Conservation (phyloP, 2,113 vertebrate genomes). For the Eidolon helvum region DNA sequence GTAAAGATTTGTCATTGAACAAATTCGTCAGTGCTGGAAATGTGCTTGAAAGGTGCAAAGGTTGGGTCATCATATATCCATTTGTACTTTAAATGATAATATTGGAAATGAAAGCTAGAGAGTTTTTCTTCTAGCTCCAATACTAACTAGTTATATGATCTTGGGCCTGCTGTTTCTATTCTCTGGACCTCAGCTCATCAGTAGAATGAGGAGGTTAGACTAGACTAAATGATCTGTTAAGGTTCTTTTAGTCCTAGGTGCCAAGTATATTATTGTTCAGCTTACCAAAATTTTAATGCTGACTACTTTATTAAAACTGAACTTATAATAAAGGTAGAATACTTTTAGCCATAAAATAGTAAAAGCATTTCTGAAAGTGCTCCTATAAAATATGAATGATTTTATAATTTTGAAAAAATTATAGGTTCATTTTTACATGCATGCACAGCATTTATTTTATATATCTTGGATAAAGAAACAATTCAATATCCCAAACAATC, state of each 20-base stretch:
- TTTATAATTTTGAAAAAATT: constrained; percentile 52
- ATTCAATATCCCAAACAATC: constrained; percentile 26
- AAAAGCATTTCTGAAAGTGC: constrained; percentile 22
- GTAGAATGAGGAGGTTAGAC: not conserved
- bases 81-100: constrained; percentile 34
- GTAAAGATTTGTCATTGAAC: not conserved
- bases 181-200: not conserved
- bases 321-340: not conserved
- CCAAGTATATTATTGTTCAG: not conserved
- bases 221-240: not conserved
- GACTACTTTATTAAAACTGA: constrained; percentile 19
- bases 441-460: not conserved
- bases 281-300: constrained; percentile 17
- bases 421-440: constrained; percentile 17
- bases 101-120: not conserved
- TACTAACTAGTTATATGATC: not conserved
- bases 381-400: constrained; percentile 17
- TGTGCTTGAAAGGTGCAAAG: not conserved
- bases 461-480: constrained; percentile 3
- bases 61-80: not conserved
- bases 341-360: constrained; percentile 16
- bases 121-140: not conserved
- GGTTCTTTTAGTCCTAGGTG: not conserved
- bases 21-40: not conserved
- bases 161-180: not conserved